A percentile compares a stretch with the other conserved stretches of the same genome.
These are phyloP conservation scores for Cololabis saira DNA, from an alignment of 2,113 vertebrate species.

Conservation along the genomic window DNA sequence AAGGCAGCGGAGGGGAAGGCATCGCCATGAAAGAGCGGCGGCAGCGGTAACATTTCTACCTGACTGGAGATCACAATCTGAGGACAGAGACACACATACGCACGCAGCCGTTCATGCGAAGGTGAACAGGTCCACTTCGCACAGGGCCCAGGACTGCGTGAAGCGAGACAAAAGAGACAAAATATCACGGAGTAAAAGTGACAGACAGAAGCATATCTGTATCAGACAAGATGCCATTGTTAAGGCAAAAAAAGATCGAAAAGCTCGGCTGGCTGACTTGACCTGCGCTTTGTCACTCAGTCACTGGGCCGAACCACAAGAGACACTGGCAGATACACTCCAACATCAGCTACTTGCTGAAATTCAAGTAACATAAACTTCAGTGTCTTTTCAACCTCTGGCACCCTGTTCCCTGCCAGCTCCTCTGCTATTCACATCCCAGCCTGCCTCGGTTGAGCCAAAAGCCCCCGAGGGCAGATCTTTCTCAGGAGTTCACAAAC, in stretches of 20 bases:
- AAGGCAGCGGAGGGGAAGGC: slow-evolving; percentile 51
- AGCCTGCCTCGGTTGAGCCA: slow-evolving; percentile 1
- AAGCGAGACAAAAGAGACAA: slow-evolving; percentile 57
- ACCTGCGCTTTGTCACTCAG: slow-evolving; percentile 54
- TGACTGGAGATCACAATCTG: slow-evolving; percentile 75
- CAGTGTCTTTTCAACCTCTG: slow-evolving; percentile 45
- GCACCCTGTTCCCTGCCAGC: slow-evolving; percentile 22
- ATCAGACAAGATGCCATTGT: slow-evolving; percentile 71
- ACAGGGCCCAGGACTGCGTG: neutral
- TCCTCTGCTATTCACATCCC: slow-evolving; percentile 45
- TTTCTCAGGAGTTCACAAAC: slow-evolving; percentile 31
- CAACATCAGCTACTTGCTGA: slow-evolving; percentile 51
- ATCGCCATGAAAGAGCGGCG: slow-evolving; percentile 54
- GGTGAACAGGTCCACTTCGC: slow-evolving; percentile 8
- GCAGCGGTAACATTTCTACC: slow-evolving; percentile 56
- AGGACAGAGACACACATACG: slow-evolving; percentile 38
- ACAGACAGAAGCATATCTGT: slow-evolving; percentile 71
- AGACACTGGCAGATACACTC: slow-evolving; percentile 59
- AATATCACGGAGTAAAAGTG: slow-evolving; percentile 66
- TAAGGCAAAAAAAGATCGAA: slow-evolving; percentile 41
- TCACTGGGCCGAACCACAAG: slow-evolving; percentile 36
- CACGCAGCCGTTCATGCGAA: slow-evolving; percentile 37
- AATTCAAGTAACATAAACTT: slow-evolving; percentile 55
- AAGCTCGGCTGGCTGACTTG: slow-evolving; percentile 34
- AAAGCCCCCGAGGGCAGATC: slow-evolving; percentile 5